These are phyloP conservation scores for Indicator maculatus DNA, from an alignment of 2,113 vertebrate species.

Conservation along the genomic window DNA sequence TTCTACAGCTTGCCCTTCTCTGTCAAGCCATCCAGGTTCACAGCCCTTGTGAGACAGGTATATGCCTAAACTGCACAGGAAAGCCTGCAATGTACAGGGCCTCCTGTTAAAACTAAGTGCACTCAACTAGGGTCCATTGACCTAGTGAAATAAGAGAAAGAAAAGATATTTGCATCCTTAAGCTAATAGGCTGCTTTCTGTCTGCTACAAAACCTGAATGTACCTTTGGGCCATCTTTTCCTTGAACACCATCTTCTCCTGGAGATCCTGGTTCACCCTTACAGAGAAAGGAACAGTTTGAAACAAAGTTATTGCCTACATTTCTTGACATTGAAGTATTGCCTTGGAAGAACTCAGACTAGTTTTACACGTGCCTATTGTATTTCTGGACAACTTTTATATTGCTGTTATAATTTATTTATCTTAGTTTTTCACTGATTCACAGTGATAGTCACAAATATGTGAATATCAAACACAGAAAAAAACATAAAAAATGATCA, in stretches of 20 bases:
- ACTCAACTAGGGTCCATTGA: neutral
- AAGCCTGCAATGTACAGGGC: neutral
- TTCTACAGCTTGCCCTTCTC: neutral
- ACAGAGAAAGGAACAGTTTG: slow-evolving; percentile 32
- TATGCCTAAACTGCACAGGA: neutral
- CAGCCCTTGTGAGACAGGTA: neutral
- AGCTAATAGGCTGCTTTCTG: neutral
- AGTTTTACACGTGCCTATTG: neutral
- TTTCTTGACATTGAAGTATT: neutral
- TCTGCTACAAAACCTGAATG: neutral
- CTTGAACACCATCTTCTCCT: slow-evolving; percentile 94
- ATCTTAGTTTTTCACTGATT: neutral
- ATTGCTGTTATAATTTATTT: neutral
- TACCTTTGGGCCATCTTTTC: slow-evolving; percentile 95
- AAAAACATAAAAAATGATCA: neutral
- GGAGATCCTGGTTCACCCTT: slow-evolving; percentile 88
- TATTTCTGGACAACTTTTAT: neutral
- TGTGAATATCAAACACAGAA: neutral
- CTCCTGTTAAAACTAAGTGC: neutral
- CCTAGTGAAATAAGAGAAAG: neutral
- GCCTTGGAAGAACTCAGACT: neutral
- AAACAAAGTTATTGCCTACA: neutral
- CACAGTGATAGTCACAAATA: neutral
- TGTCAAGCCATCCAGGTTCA: neutral
- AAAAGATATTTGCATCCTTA: neutral